Conservation (phyloP, 2,797 vertebrate species). For the Dromococcyx pavoninus region DNA sequence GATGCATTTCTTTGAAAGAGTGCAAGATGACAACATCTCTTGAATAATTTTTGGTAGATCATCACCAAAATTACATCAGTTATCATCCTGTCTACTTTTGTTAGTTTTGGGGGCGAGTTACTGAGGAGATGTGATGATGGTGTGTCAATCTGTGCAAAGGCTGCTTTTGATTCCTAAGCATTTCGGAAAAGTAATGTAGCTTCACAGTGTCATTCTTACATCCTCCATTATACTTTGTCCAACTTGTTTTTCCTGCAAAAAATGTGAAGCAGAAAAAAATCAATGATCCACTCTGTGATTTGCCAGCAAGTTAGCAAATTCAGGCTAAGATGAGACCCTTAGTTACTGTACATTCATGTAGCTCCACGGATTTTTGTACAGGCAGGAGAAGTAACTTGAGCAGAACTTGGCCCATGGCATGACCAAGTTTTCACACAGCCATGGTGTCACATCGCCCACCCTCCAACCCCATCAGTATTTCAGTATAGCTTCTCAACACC, state of each 20-base stretch:
- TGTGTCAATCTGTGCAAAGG: not conserved
- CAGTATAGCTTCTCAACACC: not conserved
- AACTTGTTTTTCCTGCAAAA: not conserved
- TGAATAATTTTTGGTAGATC: conserved; percentile 21
- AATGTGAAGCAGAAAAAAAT: not conserved
- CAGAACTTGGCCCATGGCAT: not conserved
- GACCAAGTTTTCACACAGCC: not conserved
- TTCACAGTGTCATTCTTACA: not conserved
- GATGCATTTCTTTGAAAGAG: not conserved
- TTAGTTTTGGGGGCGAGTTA: conserved; percentile 27
- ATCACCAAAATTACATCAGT: conserved; percentile 25
- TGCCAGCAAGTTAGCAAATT: not conserved
- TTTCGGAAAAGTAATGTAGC: not conserved
- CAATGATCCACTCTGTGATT: not conserved
- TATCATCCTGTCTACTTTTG: conserved; percentile 56
- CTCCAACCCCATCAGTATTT: not conserved
- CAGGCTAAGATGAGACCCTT: not conserved
- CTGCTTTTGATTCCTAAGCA: not conserved
- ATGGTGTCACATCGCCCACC: not conserved
- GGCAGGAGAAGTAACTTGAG: not conserved
- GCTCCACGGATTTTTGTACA: not conserved
- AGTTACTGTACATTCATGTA: not conserved
- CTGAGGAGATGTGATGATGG: conserved; percentile 17
- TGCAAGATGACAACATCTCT: not conserved
- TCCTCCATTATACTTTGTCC: not conserved